phyloP scores from a whole-genome alignment of 2,113 vertebrate species.

The Noctilio leporinus region DNA sequence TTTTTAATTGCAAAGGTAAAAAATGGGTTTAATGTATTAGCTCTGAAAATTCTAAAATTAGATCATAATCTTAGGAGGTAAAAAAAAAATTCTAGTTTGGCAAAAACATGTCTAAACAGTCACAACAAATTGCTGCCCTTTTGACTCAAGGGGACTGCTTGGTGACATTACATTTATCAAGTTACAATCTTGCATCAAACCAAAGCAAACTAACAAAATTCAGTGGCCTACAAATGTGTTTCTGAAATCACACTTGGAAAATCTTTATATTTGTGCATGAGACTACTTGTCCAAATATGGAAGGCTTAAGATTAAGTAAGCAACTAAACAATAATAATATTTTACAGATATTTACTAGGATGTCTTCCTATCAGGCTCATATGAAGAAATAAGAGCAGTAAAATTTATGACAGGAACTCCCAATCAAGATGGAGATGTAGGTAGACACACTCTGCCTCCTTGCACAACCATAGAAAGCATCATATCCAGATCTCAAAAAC shows the following conservation, averaged over 20 bases:
- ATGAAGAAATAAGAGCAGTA: not conserved
- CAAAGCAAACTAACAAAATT: not conserved
- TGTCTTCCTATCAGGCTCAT: not conserved
- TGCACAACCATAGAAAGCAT: too few species aligned
- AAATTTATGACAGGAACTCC: not conserved
- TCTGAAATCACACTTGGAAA: not conserved
- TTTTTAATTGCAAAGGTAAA: constrained; percentile 5
- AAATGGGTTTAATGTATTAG: not conserved
- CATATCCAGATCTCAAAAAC: too few species aligned
- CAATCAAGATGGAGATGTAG: too few species aligned
- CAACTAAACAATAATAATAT: not conserved
- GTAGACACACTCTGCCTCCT: too few species aligned
- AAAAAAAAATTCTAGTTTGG: not conserved
- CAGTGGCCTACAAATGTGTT: not conserved
- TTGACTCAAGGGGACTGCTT: not conserved
- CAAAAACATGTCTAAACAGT: not conserved
- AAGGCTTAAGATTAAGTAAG: not conserved
- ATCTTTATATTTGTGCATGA: not conserved
- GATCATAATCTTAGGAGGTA: not conserved
- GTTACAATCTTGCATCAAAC: not conserved
- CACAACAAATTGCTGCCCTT: not conserved
- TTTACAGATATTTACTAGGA: not conserved
- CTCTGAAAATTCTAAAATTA: not conserved
- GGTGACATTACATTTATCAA: not conserved
- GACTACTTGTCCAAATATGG: not conserved